Evolutionary conservation across 2,888 invertebrate genomes (phyloP).

Genomic region (Cephus sareptanus): DNA sequence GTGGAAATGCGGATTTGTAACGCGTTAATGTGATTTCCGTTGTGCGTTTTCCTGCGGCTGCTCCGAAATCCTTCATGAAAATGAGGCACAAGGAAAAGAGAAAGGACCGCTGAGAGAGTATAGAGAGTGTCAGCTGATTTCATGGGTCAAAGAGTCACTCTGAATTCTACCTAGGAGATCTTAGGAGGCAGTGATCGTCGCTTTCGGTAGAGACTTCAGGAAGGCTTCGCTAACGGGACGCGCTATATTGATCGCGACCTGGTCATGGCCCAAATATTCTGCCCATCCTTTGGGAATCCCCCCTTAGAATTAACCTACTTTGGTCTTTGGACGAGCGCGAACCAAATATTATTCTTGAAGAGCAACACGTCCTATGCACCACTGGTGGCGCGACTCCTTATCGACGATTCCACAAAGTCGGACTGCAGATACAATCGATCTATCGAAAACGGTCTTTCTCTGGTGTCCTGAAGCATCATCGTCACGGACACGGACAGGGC

Average conservation of each 20-base stretch:
- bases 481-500: neutral
- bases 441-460: neutral
- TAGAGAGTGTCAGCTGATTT: neutral
- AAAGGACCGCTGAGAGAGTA: neutral
- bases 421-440: neutral
- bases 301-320: constrained; percentile 59
- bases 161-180: neutral
- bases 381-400: neutral
- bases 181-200: neutral
- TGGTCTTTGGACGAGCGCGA: constrained; percentile 6
- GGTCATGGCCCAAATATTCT: constrained; percentile 63
- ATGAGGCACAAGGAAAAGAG: neutral
- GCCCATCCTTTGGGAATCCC: constrained; percentile 56
- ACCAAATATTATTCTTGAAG: neutral
- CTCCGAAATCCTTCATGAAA: neutral
- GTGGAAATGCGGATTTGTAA: neutral
- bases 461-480: neutral
- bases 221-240: neutral
- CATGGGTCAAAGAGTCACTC: neutral
- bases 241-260: constrained; percentile 60
- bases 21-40: neutral
- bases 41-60: neutral
- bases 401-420: neutral
- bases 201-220: neutral
- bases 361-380: neutral